Base-by-base conservation (phyloP, 2,888 invertebrate genomes). In the Hedya salicella region DNA sequence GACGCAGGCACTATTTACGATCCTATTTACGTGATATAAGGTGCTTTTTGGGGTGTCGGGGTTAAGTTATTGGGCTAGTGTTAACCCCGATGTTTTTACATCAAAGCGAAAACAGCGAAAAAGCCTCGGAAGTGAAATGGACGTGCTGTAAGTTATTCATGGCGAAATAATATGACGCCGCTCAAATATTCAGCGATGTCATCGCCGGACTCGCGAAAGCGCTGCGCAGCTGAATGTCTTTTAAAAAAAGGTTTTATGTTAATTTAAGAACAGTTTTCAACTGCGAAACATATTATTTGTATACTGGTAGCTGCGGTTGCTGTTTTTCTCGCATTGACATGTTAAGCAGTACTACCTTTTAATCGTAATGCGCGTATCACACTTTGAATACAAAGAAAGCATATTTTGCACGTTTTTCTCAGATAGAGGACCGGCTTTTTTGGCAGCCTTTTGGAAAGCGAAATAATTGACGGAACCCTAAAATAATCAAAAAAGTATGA, bases 131-230 rank as follows among this genome's bases (percentile, higher is more conserved):
- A 64, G 44, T 25, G n/a, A 52, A 60, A 64, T 54, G 62, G 48
- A 64, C 44, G 57, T 44, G 36, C 8, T 25, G 42, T 59, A 36
- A 64, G 57, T 64, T 52, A 64, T 64, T 64, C 64, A 64, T 59
- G 50, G 17, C 50, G 21, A 59, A 57, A 64, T 64, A 64, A 64
- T 64, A 57, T 64, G 57, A 36, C 39, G 46, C 2, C 13, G 40
- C 13, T 64, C 32, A 57, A 64, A 57, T 50, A 64, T 57, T 57
- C 57, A 64, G 25, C 39, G 11, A 14, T 44, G 62, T 63, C 56
- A 63, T 49, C 56, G 32, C 48, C 13, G 3, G 14, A 14, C 40
- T 40, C n/a, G 4, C 3, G 14, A 21, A 36, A 8, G 21, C 21
- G 19, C 2, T 11, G 11, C n/a, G n/a, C n/a, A n/a, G 11, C 19